phyloP scores from a whole-genome alignment of 1,140 invertebrate genomes.

The Dryas iulia region DNA sequence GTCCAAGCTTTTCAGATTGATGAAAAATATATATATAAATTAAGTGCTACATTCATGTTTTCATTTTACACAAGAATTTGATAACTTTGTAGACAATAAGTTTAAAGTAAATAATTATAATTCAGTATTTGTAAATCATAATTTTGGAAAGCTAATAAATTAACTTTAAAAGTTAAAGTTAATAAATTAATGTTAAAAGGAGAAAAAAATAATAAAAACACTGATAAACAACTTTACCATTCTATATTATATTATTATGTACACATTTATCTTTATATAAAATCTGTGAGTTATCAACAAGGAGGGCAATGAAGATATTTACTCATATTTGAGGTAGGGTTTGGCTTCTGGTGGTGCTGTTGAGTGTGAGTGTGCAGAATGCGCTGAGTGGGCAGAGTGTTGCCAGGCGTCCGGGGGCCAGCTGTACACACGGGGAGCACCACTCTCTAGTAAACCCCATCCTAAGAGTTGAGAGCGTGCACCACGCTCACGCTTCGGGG shows the following conservation, averaged over 20 bases:
- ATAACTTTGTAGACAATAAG: no score
- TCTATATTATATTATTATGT: slow-evolving; percentile 74
- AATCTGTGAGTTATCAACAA: slow-evolving; percentile 73
- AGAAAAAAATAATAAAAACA: background rate
- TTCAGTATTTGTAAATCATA: no score
- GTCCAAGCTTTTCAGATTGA: no score
- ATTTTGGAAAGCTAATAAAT: no score
- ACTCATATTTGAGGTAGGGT: slow-evolving; percentile 75
- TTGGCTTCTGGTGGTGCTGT: slow-evolving; percentile 50
- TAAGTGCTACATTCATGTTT: no score
- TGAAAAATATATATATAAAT: no score
- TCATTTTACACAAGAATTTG: no score
- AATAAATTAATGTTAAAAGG: no score
- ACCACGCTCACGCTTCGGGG: slow-evolving; percentile 86
- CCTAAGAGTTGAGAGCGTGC: slow-evolving; percentile 52
- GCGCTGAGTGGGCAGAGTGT: slow-evolving; percentile 34
- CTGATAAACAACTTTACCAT: slow-evolving; percentile 56
- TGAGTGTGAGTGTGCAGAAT: slow-evolving; percentile 19
- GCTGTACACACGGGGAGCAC: slow-evolving; percentile 56
- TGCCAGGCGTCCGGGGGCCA: slow-evolving; percentile 62
- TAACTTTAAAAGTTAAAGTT: no score
- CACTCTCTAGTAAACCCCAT: slow-evolving; percentile 58
- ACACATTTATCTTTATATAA: slow-evolving; percentile 72
- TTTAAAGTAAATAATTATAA: no score
- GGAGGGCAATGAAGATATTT: slow-evolving; percentile 39